Base-by-base conservation (phyloP, 2,113 vertebrate species). In the Colaptes auratus region DNA sequence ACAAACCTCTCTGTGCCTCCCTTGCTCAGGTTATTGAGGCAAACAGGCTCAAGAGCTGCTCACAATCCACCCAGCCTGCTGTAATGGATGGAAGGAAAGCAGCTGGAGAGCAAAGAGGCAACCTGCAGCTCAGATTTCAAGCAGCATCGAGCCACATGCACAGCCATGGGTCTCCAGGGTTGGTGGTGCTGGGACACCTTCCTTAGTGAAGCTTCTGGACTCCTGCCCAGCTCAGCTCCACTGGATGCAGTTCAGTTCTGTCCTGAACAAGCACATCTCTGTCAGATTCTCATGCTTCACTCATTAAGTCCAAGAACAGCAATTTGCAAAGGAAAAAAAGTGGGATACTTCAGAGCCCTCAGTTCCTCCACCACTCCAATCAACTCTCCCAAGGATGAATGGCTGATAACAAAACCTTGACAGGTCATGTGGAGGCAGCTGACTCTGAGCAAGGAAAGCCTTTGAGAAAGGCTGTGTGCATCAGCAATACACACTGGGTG, bases 161-260 rank as follows among this genome's bases (percentile, higher is more conserved):
- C 0, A 3, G 63, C 60, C 33, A 4, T 0, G 1, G 66, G 10
- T 5, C 23, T 39, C 24, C 2, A 0, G 19, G 21, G 25, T 10
- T 9, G 25, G 28, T 1, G 4, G 11, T 35, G 70, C 6, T 28
- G 14, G 33, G 70, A 87, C 63, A 19, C 8, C 27, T 31, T 35
- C 3, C 50, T 84, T 12, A 8, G 21, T 33, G 55, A 6, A 56
- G 13, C 15, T 30, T 6, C 66, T 28, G 52, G 31, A 33, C 63
- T 44, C 56, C 35, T 35, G 39, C 30, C 80, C 58, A 55, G 7
- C 13, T 64, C 23, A 4, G 16, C 36, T 66, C 2, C 20, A 7
- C 2, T 21, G 33, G 6, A 44, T 17, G 50, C 63, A 17, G 23
- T 56, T n/a, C 20, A 50, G 20, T 23, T 50, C 48, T 50, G 48